Conservation (phyloP, 2,888 invertebrate species). For the Pyrgus malvae region DNA sequence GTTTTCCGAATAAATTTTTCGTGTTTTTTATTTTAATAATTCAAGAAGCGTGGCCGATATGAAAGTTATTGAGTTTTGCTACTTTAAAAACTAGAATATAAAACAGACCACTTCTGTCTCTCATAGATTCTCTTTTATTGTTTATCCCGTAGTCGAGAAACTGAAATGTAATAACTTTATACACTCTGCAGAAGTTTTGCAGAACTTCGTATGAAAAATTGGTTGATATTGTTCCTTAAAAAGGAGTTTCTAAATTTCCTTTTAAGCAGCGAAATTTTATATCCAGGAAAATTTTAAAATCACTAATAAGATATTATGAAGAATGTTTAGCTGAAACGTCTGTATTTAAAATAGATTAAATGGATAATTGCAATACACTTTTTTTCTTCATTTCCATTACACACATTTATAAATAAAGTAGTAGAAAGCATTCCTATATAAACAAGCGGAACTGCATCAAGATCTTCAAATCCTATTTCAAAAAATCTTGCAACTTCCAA, state of each 20-base stretch:
- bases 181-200: conserved; percentile 20
- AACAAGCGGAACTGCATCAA: conserved; percentile 18
- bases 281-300: background rate
- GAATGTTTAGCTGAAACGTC: no score
- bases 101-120: conserved; percentile 24
- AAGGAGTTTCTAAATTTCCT: background rate
- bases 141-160: conserved; percentile 21
- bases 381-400: no score
- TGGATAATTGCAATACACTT: no score
- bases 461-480: conserved; percentile 23
- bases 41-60: conserved; percentile 17
- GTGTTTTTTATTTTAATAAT: conserved; percentile 23
- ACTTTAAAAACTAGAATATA: conserved; percentile 27
- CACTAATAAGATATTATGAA: no score
- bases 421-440: background rate
- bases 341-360: no score
- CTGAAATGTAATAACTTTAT: conserved; percentile 26
- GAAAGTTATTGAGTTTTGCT: conserved; percentile 25
- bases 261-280: background rate
- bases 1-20: conserved; percentile 15
- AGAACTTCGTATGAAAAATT: conserved; percentile 17
- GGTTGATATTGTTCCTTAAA: conserved; percentile 13
- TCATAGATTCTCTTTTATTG: conserved; percentile 26
- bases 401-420: no score
- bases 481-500: conserved; percentile 12